phyloP scores from a whole-genome alignment of 2,113 vertebrate species.

The Pteronura brasiliensis region DNA sequence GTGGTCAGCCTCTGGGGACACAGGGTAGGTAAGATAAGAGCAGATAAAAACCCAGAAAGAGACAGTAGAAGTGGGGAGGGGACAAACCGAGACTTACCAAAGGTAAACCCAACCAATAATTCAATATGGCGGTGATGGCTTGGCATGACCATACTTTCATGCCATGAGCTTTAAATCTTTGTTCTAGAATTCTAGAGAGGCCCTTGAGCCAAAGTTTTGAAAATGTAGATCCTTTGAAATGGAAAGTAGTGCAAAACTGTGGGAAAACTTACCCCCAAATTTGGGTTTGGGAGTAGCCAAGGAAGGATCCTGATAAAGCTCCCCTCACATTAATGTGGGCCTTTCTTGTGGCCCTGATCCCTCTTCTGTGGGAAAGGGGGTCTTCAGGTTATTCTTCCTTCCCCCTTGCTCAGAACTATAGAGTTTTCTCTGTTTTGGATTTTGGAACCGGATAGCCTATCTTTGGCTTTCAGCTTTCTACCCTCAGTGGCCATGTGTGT shows the following conservation, averaged over 20 bases:
- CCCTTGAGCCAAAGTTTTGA: not conserved
- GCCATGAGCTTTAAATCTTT: not conserved
- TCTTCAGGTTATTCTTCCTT: rapidly evolving
- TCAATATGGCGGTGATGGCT: not conserved
- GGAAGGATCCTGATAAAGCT: not conserved
- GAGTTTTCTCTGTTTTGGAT: not conserved
- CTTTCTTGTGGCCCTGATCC: too few species aligned
- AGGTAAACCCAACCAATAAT: not conserved
- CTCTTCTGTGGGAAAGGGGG: not conserved
- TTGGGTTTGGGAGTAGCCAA: not conserved
- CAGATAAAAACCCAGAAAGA: not conserved
- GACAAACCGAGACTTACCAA: not conserved
- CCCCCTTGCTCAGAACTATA: not conserved
- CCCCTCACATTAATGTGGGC: not conserved
- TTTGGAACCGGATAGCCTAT: not conserved
- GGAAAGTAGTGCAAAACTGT: not conserved
- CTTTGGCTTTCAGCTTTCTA: not conserved
- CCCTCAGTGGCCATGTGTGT: not conserved
- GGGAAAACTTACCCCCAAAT: not conserved
- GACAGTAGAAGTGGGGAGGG: not conserved
- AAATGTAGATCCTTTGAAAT: not conserved
- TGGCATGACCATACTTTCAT: too few species aligned
- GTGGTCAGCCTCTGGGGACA: not conserved
- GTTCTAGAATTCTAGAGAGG: not conserved
- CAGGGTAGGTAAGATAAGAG: not conserved